Evolutionary conservation across 2,113 vertebrate genomes (phyloP), one percentile per base, ranked within the genome.

Genomic region (Cyphomyrus discorhynchus): DNA sequence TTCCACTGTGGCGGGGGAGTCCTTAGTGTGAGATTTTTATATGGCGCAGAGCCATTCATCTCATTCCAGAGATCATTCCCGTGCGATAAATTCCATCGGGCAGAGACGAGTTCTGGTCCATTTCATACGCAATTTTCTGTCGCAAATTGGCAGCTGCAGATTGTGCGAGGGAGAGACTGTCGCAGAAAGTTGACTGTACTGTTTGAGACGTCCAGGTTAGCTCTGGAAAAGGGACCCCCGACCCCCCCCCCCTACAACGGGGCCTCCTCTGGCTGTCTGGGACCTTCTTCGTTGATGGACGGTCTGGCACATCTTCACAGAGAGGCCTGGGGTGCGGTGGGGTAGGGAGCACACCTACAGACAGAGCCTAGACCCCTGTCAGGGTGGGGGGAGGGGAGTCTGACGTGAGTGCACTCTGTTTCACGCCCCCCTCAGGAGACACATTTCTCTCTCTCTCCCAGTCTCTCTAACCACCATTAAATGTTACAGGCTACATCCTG

Each of bases 71-170:
- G 49, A 19, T 62, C 35, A 31, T 66, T 88, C 35, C 87, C 5
- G 13, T 47, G 35, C n/a, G 66, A 21, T 88, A 88, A 88, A 58
- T 49, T 74, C 87, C 45, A 47, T 62, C 13, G 27, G 42, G 27
- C 42, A 49, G 39, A 74, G 45, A 47, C 62, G 87, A 47, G 87
- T 88, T 88, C 87, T 27, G 62, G 15, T 45, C 87, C 56, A 74
- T 88, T 88, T 88, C 87, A 74, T 62, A 15, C 24, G 42, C 17
- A 35, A 88, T 88, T 88, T 88, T 45, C 21, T 74, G 62, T 88
- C 42, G 49, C 56, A 66, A 88, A 88, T 88, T 62, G 56, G 53
- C 87, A 88, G 17, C 39, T 11, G 49, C 87, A 45, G 87, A 58
- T 24, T 45, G 39, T 88, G 87, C 5, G 56, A n/a, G 35, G 2